A percentile compares a stretch with the other conserved stretches of the same genome.
Evolutionary conservation across 2,113 vertebrate species (phyloP).

Genomic region (Calidris pugnax): DNA sequence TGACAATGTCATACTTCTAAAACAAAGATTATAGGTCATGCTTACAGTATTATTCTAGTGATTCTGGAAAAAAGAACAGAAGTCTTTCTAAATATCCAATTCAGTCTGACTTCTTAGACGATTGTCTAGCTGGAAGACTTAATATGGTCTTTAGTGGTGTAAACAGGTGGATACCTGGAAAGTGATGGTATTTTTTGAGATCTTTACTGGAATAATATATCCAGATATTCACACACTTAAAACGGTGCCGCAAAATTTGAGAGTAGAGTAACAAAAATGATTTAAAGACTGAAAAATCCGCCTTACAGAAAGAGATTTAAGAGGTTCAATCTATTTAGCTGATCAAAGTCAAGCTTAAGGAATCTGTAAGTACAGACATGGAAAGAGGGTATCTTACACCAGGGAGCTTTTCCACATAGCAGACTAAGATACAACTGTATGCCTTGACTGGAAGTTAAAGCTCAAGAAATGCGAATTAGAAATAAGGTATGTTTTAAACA

Average conservation of each 20-base stretch:
- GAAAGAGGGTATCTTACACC: not conserved
- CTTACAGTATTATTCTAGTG: not conserved
- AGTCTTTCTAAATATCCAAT: not conserved
- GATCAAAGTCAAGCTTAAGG: conserved; percentile 44
- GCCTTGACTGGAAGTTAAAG: not conserved
- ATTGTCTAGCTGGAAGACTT: not conserved
- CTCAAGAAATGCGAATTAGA: not conserved
- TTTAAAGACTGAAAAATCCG: conserved; percentile 27
- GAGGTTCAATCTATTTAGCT: conserved; percentile 20
- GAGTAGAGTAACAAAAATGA: not conserved
- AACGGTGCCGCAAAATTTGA: not conserved
- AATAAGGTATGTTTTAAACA: not conserved
- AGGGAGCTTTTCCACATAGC: not conserved
- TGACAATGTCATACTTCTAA: not conserved
- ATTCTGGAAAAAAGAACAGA: not conserved
- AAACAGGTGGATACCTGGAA: not conserved
- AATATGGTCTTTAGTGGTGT: not conserved
- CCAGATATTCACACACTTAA: not conserved
- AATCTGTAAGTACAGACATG: not conserved
- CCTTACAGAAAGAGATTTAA: conserved; percentile 5
- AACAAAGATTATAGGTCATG: not conserved
- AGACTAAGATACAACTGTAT: not conserved
- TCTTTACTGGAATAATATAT: not conserved
- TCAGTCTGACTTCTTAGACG: not conserved
- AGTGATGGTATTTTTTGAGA: not conserved